Base-by-base conservation (phyloP, 53 echinoderm and acorn worm genomes). In the Stichopus horrens region DNA sequence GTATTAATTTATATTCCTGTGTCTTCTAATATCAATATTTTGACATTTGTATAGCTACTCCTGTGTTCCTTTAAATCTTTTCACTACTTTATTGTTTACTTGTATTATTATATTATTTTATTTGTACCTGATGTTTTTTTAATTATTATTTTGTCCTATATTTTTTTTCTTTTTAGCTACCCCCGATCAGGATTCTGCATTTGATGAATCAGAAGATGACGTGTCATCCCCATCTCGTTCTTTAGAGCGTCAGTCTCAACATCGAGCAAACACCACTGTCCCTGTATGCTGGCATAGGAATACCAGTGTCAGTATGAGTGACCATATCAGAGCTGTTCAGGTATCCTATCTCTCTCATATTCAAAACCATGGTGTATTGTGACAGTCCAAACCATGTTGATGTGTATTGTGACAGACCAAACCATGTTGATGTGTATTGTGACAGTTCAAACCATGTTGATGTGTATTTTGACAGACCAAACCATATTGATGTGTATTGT, bases 241-340 rank as follows among this genome's bases (percentile, higher is more conserved):
- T 14, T 57, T 95, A 7, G 97, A 97, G 37, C 90, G 97, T 71
- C 95, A 96, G 87, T 93, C 95, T 20, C 98, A 95, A 85, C 95
- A 96, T 86, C 83, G 95, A 53, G 95, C 95, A 18, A 98, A 96
- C 80, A 96, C 95, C 20, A 98, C 98, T 9, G 95, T 98, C 14
- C 98, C 96, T 74, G 98, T 95, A 5, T 98, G 98, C 91, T 98
- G 98, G 98, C 98, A 98, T 88, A 81, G 98, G 55, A 98, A 96
- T 54, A 98, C 98, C 21, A 98, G 98, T 83, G 95, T 98, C 84
- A 98, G 98, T 77, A 98, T 98, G 95, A 94, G 94, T 18, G 98
- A 98, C 73, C 98, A 98, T 79, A 91, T 93, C 71, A 82, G 95
- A 74, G 98, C 94, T 52, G 93, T 98, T 16, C 95, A 98, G 98